A percentile compares a stretch with the other conserved stretches of the same genome.
Evolutionary conservation across 2,888 invertebrate species (phyloP).

Genomic region (Octonoba sinensis): DNA sequence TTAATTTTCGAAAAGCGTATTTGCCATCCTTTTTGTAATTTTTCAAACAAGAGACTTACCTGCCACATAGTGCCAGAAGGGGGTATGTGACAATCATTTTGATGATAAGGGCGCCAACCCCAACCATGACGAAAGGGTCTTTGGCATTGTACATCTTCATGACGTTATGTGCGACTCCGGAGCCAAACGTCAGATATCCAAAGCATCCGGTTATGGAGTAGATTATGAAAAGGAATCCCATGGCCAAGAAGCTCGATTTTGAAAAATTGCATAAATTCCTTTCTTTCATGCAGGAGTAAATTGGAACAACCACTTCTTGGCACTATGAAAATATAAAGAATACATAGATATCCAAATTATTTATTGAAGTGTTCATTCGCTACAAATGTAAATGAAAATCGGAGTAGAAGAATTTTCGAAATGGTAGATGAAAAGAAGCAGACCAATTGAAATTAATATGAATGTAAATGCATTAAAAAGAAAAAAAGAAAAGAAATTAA

Average conservation of each 20-base stretch:
- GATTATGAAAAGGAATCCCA: slow-evolving; percentile 71
- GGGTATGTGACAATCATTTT: slow-evolving; percentile 76
- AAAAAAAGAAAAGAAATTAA: too few relatives aligned
- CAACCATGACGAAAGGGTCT: slow-evolving; percentile 71
- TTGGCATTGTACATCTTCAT: slow-evolving; percentile 73
- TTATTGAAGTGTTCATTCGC: too few relatives aligned
- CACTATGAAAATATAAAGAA: slow-evolving; percentile 71
- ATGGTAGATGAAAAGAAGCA: not conserved
- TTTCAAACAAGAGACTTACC: slow-evolving; percentile 70
- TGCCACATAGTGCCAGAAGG: slow-evolving; percentile 76
- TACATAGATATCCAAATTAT: too few relatives aligned
- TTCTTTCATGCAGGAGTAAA: slow-evolving; percentile 76
- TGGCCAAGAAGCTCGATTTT: slow-evolving; percentile 73
- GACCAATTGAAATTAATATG: too few relatives aligned
- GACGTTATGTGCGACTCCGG: slow-evolving; percentile 75
- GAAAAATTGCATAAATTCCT: slow-evolving; percentile 74
- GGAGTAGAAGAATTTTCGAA: too few relatives aligned
- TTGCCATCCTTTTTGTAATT: too few relatives aligned
- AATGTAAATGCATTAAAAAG: too few relatives aligned
- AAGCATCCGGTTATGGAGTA: slow-evolving; percentile 74
- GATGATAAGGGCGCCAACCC: slow-evolving; percentile 73
- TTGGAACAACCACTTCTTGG: slow-evolving; percentile 77
- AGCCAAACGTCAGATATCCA: slow-evolving; percentile 77
- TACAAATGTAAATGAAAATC: too few relatives aligned
- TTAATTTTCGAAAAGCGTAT: too few relatives aligned